These are phyloP conservation scores for Zingel zingel DNA, from an alignment of 2,113 vertebrate genomes.

Conservation along the genomic window DNA sequence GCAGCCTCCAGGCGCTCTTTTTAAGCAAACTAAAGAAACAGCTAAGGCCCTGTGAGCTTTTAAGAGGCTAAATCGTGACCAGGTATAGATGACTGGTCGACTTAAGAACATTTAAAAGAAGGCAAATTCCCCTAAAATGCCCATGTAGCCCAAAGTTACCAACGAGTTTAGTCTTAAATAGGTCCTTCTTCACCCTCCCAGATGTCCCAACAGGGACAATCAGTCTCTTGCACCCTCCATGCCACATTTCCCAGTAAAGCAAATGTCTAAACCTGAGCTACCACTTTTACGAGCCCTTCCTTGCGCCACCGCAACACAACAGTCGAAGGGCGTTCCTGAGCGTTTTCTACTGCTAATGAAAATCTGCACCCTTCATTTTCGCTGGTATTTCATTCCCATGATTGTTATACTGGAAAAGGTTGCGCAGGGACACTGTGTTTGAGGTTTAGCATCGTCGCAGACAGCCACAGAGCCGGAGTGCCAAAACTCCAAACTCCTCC, in stretches of 20 bases:
- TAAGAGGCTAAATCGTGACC: conserved; percentile 37
- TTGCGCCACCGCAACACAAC: neutral
- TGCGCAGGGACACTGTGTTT: conserved; percentile 31
- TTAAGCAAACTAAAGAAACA: conserved; percentile 65
- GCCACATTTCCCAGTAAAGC: conserved; percentile 19
- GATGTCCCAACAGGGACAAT: conserved; percentile 3
- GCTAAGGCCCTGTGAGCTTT: conserved; percentile 55
- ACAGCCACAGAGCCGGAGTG: conserved; percentile 13
- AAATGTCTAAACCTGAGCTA: conserved; percentile 34
- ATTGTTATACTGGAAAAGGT: conserved; percentile 43
- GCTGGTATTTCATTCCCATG: conserved; percentile 37
- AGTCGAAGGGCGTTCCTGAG: neutral
- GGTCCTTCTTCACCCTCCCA: neutral
- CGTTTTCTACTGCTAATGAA: conserved; percentile 47
- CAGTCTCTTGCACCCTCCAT: neutral
- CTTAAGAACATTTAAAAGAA: conserved; percentile 29
- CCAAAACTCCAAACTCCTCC: conserved; percentile 19
- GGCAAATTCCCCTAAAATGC: conserved; percentile 6
- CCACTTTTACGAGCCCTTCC: conserved; percentile 33
- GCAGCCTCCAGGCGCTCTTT: conserved; percentile 50
- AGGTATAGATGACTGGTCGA: conserved; percentile 24
- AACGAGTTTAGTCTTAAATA: neutral
- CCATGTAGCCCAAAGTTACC: conserved; percentile 18
- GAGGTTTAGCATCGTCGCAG: conserved; percentile 8
- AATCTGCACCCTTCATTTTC: conserved; percentile 43